Evolutionary conservation across 2,888 invertebrate species (phyloP), one percentile per base, ranked within the genome.

Genomic region (Melanostoma scalare): DNA sequence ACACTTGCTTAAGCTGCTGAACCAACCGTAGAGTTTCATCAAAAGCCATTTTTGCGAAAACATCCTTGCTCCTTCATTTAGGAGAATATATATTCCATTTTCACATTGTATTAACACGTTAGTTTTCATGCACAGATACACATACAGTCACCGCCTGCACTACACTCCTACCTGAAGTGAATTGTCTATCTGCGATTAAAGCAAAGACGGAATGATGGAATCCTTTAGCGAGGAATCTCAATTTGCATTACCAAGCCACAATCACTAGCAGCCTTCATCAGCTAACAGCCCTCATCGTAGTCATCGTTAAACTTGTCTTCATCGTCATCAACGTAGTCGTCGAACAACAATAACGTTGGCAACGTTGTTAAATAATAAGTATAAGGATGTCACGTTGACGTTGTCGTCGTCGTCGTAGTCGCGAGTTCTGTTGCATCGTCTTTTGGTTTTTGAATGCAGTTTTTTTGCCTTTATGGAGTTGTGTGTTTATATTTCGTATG

Each of bases 301-400:
- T 50, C 48, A 30, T 38, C 60, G 60, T 36, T 30, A 10, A 10
- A 50, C 55, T 50, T 35, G n/a, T 60, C 10, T 38, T 38, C 8
- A 9, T 67, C 42, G 31, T 53, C 35, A 6, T 65, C 35, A 40
- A 8, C 46, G 6, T 48, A 52, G 9, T 67, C 53, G 55, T 33
- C 55, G 73, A 79, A 74, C 65, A 84, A 79, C 75, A 79, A 71
- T 79, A 75, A 67, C 75, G 71, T 79, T 84, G 69, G 71, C 84
- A 84, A 74, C 65, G 79, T 69, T 84, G 75, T 79, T 84, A 75
- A 84, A 79, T 79, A 75, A 67, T 55, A 74, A 71, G 79, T 74
- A 84, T 82, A 69, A 74, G 82, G 73, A 82, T 82, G 82, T 82
- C 82, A 78, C 69, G 68, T 73, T 77, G 77, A 65, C 38, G 42